Base-by-base conservation (phyloP, 2,113 vertebrate species). In the Thryonomys swinderianus region DNA sequence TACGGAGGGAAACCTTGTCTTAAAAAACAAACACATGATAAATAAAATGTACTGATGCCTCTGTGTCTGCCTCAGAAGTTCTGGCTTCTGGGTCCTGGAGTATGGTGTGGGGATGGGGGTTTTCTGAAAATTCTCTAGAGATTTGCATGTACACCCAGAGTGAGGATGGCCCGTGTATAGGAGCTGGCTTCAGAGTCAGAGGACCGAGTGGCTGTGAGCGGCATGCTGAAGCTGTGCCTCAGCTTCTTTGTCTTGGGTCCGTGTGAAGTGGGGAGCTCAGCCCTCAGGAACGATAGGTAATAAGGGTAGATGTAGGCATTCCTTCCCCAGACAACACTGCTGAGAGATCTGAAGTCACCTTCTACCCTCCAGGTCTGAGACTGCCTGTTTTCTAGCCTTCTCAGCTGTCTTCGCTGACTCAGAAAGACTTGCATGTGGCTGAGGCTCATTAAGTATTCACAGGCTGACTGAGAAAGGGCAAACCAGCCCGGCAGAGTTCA, bases 391-490 rank as follows among this genome's bases (percentile, higher is more conserved):
- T 81, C 84, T 87, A 13, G 69, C 18, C 30, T 79, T 8, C 17
- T 57, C 45, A 45, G 78, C 74, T 20, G 64, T 91, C 66, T 74
- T 88, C 5, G 51, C n/a, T 81, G 17, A 66, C 61, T 79, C 90
- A 53, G 80, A 30, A 42, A 91, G 69, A 32, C 66, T 67, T 23
- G 42, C 66, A 13, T 32, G 48, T 85, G 90, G 48, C n/a, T 32
- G 21, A 73, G 85, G 57, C 55, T 95, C 67, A 74, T 88, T 85
- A 94, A 84, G 59, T 76, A 80, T 87, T 86, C 62, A 9, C 42
- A 79, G 61, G 74, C 86, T 76, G 64, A 42, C 88, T 25, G 23
- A 84, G 80, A 59, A 80, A 59, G 57, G 74, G 89, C 32, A 21
- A 79, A 82, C 79, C 90, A 74, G n/a, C 79, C 73, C 20, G 34